Evolutionary conservation across 2,113 vertebrate genomes (phyloP).

Genomic region (Sebastes fasciatus): DNA sequence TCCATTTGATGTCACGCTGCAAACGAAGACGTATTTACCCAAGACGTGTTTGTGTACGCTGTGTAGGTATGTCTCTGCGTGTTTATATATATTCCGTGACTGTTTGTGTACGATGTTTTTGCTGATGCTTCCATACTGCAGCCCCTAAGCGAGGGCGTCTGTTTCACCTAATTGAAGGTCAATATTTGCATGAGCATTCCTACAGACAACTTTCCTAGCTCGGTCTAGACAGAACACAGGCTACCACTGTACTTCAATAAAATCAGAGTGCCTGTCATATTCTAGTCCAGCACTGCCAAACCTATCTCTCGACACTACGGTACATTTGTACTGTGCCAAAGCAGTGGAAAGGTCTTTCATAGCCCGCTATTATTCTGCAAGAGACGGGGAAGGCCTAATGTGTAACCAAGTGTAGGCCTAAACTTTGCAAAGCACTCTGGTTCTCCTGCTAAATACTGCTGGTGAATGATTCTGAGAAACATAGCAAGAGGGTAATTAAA

Average conservation of each 20-base stretch:
- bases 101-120: slow-evolving; percentile 64
- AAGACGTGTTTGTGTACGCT: slow-evolving; percentile 45
- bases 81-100: slow-evolving; percentile 64
- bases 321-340: slow-evolving; percentile 9
- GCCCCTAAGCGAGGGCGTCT: slow-evolving; percentile 66
- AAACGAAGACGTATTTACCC: slow-evolving; percentile 41
- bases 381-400: not conserved
- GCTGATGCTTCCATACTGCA: slow-evolving; percentile 70
- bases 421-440: slow-evolving; percentile 14
- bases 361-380: slow-evolving; percentile 10
- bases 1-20: slow-evolving; percentile 32
- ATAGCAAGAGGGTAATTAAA: slow-evolving; percentile 38
- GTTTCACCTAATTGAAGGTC: slow-evolving; percentile 79
- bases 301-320: slow-evolving; percentile 2
- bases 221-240: slow-evolving; percentile 65
- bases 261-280: slow-evolving; percentile 61
- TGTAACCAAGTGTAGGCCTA: not conserved
- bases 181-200: slow-evolving; percentile 81
- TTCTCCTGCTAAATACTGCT: slow-evolving; percentile 26
- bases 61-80: slow-evolving; percentile 35
- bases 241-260: slow-evolving; percentile 64
- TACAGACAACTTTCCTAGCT: slow-evolving; percentile 65
- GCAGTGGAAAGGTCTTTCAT: slow-evolving; percentile 17
- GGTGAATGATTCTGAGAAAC: slow-evolving; percentile 18
- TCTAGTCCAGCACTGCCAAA: slow-evolving; percentile 33